Evolutionary conservation across 2,113 vertebrate species (phyloP).

Genomic region (Notarius lentiginosus): DNA sequence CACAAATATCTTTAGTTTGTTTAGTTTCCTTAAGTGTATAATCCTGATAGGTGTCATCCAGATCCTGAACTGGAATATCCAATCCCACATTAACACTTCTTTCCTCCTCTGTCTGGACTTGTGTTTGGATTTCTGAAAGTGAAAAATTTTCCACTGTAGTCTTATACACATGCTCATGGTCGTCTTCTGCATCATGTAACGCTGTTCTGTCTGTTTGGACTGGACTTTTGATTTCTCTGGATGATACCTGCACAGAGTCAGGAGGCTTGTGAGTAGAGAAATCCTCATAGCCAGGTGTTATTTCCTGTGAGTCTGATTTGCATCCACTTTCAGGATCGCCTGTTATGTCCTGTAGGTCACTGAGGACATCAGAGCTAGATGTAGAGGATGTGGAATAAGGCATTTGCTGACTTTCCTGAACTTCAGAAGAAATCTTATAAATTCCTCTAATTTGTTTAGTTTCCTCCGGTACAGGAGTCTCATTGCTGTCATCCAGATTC

Average conservation of each 20-base stretch:
- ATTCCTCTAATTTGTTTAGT: background rate
- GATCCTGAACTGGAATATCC: background rate
- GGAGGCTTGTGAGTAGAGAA: conserved; percentile 86
- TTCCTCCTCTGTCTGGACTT: background rate
- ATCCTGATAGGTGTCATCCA: background rate
- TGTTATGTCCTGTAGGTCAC: conserved; percentile 71
- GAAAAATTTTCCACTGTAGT: background rate
- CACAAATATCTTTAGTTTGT: background rate
- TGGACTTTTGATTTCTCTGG: background rate
- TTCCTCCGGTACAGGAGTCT: background rate
- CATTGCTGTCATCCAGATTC: background rate
- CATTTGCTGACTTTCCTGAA: conserved; percentile 1
- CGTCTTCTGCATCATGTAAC: background rate
- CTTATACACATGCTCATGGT: background rate
- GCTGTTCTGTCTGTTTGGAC: background rate
- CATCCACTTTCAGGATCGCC: conserved; percentile 71
- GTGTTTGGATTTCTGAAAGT: conserved; percentile 1
- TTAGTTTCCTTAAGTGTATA: background rate
- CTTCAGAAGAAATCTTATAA: background rate
- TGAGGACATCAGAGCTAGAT: conserved; percentile 63
- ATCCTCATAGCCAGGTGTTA: conserved; percentile 85
- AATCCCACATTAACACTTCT: background rate
- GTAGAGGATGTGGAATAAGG: background rate
- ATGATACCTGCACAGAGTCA: conserved; percentile 77
- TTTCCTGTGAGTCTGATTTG: conserved; percentile 83